Evolutionary conservation across 2,113 vertebrate species (phyloP).

Genomic region (Geothlypis trichas): DNA sequence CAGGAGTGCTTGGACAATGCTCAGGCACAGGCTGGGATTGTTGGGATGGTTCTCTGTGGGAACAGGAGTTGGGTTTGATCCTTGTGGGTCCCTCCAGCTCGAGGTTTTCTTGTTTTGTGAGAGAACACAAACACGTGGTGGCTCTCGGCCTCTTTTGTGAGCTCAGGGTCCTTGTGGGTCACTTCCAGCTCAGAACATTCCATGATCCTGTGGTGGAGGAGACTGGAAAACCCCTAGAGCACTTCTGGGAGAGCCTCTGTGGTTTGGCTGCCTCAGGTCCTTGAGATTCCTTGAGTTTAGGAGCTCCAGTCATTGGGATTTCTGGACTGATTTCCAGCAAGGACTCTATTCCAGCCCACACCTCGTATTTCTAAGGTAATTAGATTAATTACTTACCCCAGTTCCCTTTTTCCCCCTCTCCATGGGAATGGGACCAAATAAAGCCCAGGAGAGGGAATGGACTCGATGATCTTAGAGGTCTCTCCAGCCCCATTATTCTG

Average conservation of each 20-base stretch:
- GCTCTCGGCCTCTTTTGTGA: not conserved
- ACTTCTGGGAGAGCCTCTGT: not conserved
- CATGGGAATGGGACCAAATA: not conserved
- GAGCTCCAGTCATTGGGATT: not conserved
- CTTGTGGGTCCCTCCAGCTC: not conserved
- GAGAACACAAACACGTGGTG: not conserved
- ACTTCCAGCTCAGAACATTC: not conserved
- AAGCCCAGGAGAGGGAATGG: not conserved
- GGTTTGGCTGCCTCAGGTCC: not conserved
- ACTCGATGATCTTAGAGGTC: no score
- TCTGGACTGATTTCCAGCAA: not conserved
- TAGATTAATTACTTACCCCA: not conserved
- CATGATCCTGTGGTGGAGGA: not conserved
- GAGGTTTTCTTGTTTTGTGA: not conserved
- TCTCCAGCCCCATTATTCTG: no score
- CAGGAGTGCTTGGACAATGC: not conserved
- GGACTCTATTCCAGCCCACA: not conserved
- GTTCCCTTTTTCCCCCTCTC: rapidly evolving
- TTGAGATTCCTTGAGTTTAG: not conserved
- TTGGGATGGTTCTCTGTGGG: not conserved
- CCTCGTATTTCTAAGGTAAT: not conserved
- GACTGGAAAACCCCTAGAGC: not conserved
- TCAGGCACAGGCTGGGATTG: not conserved
- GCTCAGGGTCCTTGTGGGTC: not conserved
- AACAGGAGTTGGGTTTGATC: not conserved